Evolutionary conservation across 2,888 invertebrate genomes (phyloP).

Genomic region (Brenthis hecate): DNA sequence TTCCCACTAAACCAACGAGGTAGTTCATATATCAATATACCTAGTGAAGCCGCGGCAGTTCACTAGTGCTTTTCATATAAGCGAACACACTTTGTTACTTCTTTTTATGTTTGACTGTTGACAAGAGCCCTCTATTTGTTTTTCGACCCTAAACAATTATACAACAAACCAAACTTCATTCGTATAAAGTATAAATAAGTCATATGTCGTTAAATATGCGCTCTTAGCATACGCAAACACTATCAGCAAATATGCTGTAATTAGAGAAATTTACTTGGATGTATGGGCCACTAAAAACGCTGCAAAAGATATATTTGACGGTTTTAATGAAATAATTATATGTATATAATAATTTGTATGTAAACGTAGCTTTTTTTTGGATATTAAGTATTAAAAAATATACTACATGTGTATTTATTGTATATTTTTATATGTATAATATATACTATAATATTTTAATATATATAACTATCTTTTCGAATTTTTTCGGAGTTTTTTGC

Average conservation of each 20-base stretch:
- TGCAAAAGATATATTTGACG: neutral
- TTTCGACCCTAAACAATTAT: slow-evolving; percentile 16
- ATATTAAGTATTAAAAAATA: too few relatives aligned
- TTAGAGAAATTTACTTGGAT: slow-evolving; percentile 47
- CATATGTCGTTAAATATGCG: slow-evolving; percentile 37
- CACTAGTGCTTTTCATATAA: neutral
- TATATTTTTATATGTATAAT: too few relatives aligned
- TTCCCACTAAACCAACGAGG: too few relatives aligned
- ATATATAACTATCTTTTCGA: neutral
- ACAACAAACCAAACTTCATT: too few relatives aligned
- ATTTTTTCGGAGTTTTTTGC: neutral
- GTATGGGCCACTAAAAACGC: slow-evolving; percentile 40
- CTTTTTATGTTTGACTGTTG: neutral
- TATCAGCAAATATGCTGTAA: slow-evolving; percentile 46
- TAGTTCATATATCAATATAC: too few relatives aligned
- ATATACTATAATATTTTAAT: too few relatives aligned
- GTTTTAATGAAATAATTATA: neutral
- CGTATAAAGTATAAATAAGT: slow-evolving; percentile 14
- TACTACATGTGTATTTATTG: too few relatives aligned
- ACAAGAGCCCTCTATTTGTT: slow-evolving; percentile 10
- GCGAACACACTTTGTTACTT: neutral
- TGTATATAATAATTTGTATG: too few relatives aligned
- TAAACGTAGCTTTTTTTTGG: too few relatives aligned
- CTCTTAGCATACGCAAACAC: slow-evolving; percentile 39
- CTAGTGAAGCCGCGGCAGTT: too few relatives aligned